Conservation (phyloP, 2,113 vertebrate genomes). For the Syngnathus floridae region DNA sequence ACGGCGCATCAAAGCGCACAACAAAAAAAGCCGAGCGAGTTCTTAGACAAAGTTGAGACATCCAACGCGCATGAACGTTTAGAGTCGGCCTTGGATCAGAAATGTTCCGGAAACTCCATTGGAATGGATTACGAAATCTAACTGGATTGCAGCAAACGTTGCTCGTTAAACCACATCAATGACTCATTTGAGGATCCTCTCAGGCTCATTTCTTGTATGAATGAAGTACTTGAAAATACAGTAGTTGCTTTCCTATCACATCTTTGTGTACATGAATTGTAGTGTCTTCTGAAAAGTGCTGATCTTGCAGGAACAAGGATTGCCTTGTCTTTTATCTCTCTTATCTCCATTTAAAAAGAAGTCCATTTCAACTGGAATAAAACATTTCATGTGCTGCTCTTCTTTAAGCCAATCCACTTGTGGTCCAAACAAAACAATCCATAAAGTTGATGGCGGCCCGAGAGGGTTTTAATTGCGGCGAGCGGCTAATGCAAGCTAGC, state of each 20-base stretch:
- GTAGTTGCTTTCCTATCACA: too few species aligned
- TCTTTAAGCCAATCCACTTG: background rate
- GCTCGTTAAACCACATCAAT: too few species aligned
- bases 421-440: background rate
- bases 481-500: background rate
- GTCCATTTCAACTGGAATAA: background rate
- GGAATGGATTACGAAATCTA: background rate
- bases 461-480: background rate
- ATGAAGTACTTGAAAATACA: too few species aligned
- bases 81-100: background rate
- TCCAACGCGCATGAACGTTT: background rate
- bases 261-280: too few species aligned
- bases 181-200: too few species aligned
- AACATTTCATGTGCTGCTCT: background rate
- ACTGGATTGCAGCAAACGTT: too few species aligned
- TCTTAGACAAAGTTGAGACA: background rate
- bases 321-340: too few species aligned
- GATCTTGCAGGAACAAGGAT: too few species aligned
- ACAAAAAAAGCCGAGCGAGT: background rate
- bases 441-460: background rate
- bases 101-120: background rate
- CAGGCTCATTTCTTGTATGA: too few species aligned
- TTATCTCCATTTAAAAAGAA: background rate
- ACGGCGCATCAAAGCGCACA: background rate
- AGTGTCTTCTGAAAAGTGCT: too few species aligned